Base-by-base conservation (phyloP, 2,113 vertebrate genomes). In the Pelmatolapia mariae region DNA sequence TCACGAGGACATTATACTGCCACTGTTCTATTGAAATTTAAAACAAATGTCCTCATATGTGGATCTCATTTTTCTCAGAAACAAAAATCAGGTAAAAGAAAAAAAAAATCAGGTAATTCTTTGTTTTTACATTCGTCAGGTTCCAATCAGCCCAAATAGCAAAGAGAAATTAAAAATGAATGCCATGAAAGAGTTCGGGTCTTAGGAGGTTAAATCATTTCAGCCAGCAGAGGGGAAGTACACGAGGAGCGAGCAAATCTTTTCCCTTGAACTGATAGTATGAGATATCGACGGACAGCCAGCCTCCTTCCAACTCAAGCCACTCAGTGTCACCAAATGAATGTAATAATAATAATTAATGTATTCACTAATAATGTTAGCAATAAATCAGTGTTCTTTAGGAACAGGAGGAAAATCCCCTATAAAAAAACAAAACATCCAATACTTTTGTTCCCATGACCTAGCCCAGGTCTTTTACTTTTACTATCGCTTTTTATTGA, bases 401-500 rank as follows among this genome's bases (percentile, higher is more conserved):
- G 80, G 54, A 78, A 45, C 19, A 22, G 29, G n/a, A 66, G 33
- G 56, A 71, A 88, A 87, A 66, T 83, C 63, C 36, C 59, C 8
- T 10, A 66, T 78, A 12, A 63, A 81, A 81, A 78, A 59, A 26
- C 33, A n/a, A 66, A 66, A 38, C 15, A 59, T 66, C 38, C 29
- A 57, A 81, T 76, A 84, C 24, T 83, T 79, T 57, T 81, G 68
- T 90, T 87, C 84, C 84, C 87, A 81, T 80, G 85, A 86, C 61
- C 82, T 57, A 31, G 6, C 45, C 10, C 12, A 31, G 38, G 26
- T 83, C 52, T 83, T 87, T 83, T n/a, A 82, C 80, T 90, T 92
- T 91, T 80, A 90, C 76, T 68, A 79, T 89, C 61, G 66, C 76
- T 56, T 84, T 86, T 88, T 87, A 88, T 87, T 90, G 90, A 76